Base-by-base conservation (phyloP, 2,113 vertebrate species). In the Toxotes chatareus region DNA sequence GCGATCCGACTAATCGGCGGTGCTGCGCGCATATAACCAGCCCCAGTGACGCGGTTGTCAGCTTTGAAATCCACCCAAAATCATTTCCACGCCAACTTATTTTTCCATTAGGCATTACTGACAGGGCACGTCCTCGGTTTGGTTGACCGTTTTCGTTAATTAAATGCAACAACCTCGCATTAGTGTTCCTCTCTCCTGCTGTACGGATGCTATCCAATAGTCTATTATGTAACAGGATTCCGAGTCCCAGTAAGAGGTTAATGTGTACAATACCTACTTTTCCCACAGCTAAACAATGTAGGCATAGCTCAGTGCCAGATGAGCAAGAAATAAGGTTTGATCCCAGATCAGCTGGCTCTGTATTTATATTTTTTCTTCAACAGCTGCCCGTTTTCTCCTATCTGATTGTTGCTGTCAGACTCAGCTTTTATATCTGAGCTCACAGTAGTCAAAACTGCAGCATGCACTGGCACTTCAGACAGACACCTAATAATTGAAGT, bases 161-260 rank as follows among this genome's bases (percentile, higher is more conserved):
- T 31, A 42, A 79, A 84, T 51, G 57, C 77, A 64, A 68, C 44
- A 31, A 40, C 55, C 51, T 47, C 40, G 51, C 77, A 44, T 85
- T 71, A 36, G 76, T 84, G 81, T 75, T 9, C 63, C 73, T 46
- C 77, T 78, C 38, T 66, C 60, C 74, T 67, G 82, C 82, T 75
- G 40, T 73, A 77, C 56, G 55, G 66, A 83, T 49, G 78, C 42
- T 85, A 38, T 74, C 79, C 70, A 32, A 44, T 49, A 64, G 61
- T 57, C 73, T 73, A 93, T 98, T 97, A 97, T 96, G 96, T 97
- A 98, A 97, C 94, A 86, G 88, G 91, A 94, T 94, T 91, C 82
- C 61, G 72, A 86, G 81, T 77, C 76, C 61, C 59, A 73, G 78
- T 88, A 72, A 51, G 62, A 78, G 85, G 56, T 80, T 69, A 51